Conservation (phyloP, 2,797 vertebrate genomes). For the Valencia hispanica region DNA sequence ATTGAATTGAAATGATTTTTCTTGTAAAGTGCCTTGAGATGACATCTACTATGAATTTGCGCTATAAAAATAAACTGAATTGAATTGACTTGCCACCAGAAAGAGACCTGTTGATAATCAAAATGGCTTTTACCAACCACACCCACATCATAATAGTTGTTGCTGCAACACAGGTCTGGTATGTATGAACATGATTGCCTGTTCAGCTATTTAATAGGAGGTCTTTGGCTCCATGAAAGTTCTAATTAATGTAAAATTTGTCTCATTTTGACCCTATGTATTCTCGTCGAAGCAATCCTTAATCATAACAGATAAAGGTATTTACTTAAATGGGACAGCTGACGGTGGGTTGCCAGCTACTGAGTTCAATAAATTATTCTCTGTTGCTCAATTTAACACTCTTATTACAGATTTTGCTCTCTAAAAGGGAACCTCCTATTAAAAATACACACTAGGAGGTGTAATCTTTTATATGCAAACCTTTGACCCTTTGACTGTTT, state of each 20-base stretch:
- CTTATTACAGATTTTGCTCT: background rate
- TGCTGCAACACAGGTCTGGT: background rate
- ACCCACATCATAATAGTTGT: background rate
- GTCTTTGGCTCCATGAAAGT: background rate
- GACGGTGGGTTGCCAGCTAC: background rate
- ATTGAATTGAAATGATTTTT: too few species aligned
- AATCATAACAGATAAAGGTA: background rate
- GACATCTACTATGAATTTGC: too few species aligned
- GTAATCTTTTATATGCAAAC: background rate
- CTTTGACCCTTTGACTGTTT: conserved; percentile 1
- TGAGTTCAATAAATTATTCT: background rate
- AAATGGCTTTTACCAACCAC: background rate
- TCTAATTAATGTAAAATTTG: background rate
- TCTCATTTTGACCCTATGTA: background rate
- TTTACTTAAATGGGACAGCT: background rate
- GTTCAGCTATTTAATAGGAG: background rate
- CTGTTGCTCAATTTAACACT: background rate
- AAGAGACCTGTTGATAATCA: background rate
- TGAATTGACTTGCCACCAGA: background rate
- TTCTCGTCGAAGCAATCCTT: background rate
- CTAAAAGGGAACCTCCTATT: background rate
- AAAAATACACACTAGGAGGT: background rate
- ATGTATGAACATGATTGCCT: background rate
- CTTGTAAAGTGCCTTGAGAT: too few species aligned
- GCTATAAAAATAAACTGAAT: too few species aligned